Evolutionary conservation across 2,113 vertebrate species (phyloP).

Genomic region (Dipodomys merriami): DNA sequence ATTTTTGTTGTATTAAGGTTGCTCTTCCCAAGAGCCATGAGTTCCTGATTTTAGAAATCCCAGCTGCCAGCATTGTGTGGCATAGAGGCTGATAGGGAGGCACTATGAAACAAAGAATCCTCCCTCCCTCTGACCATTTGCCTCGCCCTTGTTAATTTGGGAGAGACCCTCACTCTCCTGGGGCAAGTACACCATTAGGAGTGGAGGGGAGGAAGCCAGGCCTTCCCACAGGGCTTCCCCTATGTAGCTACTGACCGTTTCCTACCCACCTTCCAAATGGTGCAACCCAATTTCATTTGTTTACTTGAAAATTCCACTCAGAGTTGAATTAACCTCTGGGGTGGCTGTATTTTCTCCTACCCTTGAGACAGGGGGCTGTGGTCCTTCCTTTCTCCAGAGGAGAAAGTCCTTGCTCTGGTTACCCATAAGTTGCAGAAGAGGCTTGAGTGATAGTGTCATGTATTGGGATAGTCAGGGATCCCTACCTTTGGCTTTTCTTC

Average conservation of each 20-base stretch:
- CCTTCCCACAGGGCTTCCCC: constrained; percentile 64
- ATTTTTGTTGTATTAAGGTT: constrained; percentile 87
- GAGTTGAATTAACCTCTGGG: constrained; percentile 67
- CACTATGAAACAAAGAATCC: constrained; percentile 29
- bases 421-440: constrained; percentile 72
- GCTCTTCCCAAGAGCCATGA: constrained; percentile 83
- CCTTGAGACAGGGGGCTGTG: constrained; percentile 40
- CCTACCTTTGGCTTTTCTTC: constrained; percentile 81
- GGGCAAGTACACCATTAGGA: constrained; percentile 19
- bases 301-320: constrained; percentile 82
- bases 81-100: constrained; percentile 58
- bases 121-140: constrained; percentile 32
- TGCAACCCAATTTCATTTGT: constrained; percentile 81
- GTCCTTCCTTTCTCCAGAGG: constrained; percentile 71
- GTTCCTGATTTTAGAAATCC: constrained; percentile 78
- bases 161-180: constrained; percentile 52
- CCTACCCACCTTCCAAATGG: constrained; percentile 75
- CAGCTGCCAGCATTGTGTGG: constrained; percentile 73
- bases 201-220: constrained; percentile 57
- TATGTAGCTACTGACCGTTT: constrained; percentile 80
- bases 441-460: constrained; percentile 67
- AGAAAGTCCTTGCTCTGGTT: constrained; percentile 73
- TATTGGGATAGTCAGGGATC: constrained; percentile 74
- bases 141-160: constrained; percentile 67
- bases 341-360: constrained; percentile 78